Percentiles rank a stretch among this genome's conserved stretches.
phyloP scores from a whole-genome alignment of 2,113 vertebrate species.

The Oostethus manadensis region DNA sequence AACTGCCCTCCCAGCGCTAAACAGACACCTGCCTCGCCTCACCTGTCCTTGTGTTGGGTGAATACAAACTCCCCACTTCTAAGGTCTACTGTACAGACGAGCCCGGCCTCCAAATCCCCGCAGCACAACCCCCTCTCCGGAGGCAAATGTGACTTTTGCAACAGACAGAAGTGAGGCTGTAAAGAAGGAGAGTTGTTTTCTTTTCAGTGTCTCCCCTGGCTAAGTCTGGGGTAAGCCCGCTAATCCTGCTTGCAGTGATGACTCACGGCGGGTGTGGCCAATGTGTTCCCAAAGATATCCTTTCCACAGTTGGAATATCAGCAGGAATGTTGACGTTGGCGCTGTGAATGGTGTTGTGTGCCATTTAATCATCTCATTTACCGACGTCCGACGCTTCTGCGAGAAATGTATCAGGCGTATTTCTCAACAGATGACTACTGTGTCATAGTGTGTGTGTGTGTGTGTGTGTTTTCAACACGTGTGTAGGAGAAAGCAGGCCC shows the following conservation, averaged over 20 bases:
- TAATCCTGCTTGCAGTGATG: conserved; percentile 66
- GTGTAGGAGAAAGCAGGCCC: conserved; percentile 61
- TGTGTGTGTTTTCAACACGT: conserved; percentile 34
- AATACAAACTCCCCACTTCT: conserved; percentile 47
- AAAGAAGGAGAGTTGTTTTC: conserved; percentile 61
- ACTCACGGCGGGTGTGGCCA: conserved; percentile 69
- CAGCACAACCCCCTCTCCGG: not conserved
- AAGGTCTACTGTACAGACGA: conserved; percentile 45
- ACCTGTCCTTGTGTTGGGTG: conserved; percentile 66
- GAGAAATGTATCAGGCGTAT: conserved; percentile 2
- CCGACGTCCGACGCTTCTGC: conserved; percentile 11
- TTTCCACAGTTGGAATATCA: conserved; percentile 57
- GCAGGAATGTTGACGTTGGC: conserved; percentile 60
- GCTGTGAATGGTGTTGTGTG: conserved; percentile 48
- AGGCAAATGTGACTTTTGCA: conserved; percentile 48
- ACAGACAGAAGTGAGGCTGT: conserved; percentile 59
- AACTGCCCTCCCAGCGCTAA: conserved; percentile 58
- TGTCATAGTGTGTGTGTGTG: conserved; percentile 6
- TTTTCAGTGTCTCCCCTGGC: conserved; percentile 64
- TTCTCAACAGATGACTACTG: not conserved
- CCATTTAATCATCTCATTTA: conserved; percentile 49
- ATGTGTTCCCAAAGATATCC: conserved; percentile 66
- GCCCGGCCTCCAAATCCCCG: conserved; percentile 48
- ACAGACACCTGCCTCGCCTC: conserved; percentile 68
- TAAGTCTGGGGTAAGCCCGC: conserved; percentile 64